phyloP scores from a whole-genome alignment of 2,888 invertebrate species.

The Rugalucina vietnamica region DNA sequence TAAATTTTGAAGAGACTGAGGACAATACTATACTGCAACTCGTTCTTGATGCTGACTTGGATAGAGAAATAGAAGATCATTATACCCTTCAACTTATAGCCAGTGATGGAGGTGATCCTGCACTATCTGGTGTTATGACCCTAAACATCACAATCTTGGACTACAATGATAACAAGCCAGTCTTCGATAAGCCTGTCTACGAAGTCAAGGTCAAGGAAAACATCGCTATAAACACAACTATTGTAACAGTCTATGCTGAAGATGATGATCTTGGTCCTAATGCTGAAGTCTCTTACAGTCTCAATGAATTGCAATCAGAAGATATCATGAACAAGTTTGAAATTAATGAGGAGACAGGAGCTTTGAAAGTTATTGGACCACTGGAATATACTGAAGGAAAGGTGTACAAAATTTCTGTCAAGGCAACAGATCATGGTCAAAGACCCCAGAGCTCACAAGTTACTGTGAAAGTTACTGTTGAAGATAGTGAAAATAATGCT shows the following conservation, averaged over 20 bases:
- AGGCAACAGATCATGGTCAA: constrained; percentile 73
- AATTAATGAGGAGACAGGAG: constrained; percentile 71
- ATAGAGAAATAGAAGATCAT: constrained; percentile 68
- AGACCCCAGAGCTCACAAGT: constrained; percentile 71
- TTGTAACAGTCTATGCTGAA: constrained; percentile 89
- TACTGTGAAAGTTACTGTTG: constrained; percentile 85
- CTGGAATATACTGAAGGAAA: constrained; percentile 71
- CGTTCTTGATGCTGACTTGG: constrained; percentile 67
- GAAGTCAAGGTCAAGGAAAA: constrained; percentile 71
- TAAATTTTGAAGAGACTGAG: constrained; percentile 56
- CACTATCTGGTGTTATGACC: constrained; percentile 63
- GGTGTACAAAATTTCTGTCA: constrained; percentile 66
- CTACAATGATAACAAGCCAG: constrained; percentile 76
- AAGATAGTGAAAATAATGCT: constrained; percentile 96
- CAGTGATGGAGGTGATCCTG: constrained; percentile 70
- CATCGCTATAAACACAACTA: constrained; percentile 60
- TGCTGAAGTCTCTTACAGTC: constrained; percentile 85
- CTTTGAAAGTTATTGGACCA: constrained; percentile 67
- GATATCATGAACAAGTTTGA: constrained; percentile 65
- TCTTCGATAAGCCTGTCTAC: constrained; percentile 69
- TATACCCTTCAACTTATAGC: constrained; percentile 75
- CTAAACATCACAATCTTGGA: constrained; percentile 72
- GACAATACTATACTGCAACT: constrained; percentile 71
- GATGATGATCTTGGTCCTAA: constrained; percentile 94
- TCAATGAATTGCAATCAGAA: constrained; percentile 68